Evolutionary conservation across 2,797 vertebrate genomes (phyloP).

Genomic region (Melanotaenia trifasciata): DNA sequence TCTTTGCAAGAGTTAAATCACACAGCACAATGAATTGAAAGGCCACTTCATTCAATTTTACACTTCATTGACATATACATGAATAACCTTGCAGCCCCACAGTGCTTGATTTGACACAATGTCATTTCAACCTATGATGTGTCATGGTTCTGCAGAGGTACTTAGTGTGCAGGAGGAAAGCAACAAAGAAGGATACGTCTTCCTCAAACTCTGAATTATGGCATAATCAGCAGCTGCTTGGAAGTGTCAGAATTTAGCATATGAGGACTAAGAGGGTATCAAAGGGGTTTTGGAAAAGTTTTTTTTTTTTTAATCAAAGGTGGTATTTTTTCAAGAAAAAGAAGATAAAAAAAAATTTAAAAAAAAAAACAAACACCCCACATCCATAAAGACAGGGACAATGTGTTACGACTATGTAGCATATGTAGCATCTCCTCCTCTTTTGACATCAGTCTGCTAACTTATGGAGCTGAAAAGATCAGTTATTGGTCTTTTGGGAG

Average conservation of each 20-base stretch:
- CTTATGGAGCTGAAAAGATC: no score
- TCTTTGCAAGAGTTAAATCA: conserved; percentile 13
- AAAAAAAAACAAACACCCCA: no score
- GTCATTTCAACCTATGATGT: conserved; percentile 43
- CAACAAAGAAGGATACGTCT: conserved; percentile 23
- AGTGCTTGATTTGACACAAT: conserved; percentile 54
- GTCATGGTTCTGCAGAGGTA: conserved; percentile 22
- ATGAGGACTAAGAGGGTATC: conserved; percentile 26
- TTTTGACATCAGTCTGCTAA: no score
- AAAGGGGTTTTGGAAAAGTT: conserved; percentile 27
- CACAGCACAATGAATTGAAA: not conserved
- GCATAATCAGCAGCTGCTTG: conserved; percentile 12
- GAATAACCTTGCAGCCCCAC: conserved; percentile 31
- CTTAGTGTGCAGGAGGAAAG: conserved; percentile 26
- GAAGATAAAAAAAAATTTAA: no score
- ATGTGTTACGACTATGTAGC: no score
- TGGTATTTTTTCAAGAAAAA: not conserved
- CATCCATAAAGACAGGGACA: no score
- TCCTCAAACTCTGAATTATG: conserved; percentile 32
- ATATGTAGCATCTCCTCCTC: no score
- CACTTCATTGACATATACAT: conserved; percentile 32
- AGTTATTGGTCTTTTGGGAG: no score
- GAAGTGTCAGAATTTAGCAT: conserved; percentile 29
- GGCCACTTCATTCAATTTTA: conserved; percentile 9
- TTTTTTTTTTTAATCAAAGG: conserved; percentile 12